Evolutionary conservation across 2,797 vertebrate species (phyloP).

Genomic region (Alfaro cultratus): DNA sequence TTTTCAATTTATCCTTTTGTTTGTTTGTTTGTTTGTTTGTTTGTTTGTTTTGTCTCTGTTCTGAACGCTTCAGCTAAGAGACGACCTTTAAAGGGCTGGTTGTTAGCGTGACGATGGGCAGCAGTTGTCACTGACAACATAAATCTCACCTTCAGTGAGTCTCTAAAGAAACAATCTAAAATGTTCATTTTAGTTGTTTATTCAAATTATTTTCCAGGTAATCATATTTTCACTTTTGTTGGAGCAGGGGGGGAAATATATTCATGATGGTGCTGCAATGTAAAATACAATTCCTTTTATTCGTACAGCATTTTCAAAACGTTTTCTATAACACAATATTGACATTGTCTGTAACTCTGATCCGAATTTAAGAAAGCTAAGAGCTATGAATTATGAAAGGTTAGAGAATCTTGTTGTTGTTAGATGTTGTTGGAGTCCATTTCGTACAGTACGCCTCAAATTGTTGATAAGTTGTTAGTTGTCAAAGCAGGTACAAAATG

Average conservation of each 20-base stretch:
- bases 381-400: neutral
- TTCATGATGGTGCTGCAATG: too few relatives aligned
- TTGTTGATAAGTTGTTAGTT: neutral
- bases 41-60: neutral
- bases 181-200: neutral
- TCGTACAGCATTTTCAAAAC: too few relatives aligned
- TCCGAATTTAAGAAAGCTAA: too few relatives aligned
- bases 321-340: too few relatives aligned
- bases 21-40: neutral
- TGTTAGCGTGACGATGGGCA: neutral
- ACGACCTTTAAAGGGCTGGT: neutral
- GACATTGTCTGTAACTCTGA: too few relatives aligned
- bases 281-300: too few relatives aligned
- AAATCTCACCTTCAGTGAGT: neutral
- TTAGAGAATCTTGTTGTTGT: neutral
- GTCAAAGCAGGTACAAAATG: neutral
- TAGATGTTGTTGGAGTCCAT: neutral
- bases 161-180: neutral
- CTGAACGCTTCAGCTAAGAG: neutral
- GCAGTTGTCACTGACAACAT: neutral
- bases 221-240: neutral
- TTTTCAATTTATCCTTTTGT: neutral
- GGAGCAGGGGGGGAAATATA: neutral
- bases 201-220: neutral
- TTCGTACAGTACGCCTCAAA: neutral